phyloP scores from a whole-genome alignment of 2,797 vertebrate genomes.

The Acomys russatus region DNA sequence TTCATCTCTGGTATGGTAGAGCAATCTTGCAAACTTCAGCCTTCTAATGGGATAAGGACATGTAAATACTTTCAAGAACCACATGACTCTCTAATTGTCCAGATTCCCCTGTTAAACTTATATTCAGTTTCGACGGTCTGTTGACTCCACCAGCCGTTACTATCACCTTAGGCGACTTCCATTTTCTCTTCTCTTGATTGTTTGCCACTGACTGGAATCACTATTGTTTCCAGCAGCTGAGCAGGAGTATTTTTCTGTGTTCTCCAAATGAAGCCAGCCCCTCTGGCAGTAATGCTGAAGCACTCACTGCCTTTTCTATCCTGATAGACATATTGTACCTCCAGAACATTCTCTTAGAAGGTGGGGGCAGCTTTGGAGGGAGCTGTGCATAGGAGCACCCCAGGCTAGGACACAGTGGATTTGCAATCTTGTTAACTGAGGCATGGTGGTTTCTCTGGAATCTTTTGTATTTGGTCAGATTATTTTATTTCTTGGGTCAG shows the following conservation, averaged over 20 bases:
- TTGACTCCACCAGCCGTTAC: background rate
- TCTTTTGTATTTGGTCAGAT: background rate
- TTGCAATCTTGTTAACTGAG: background rate
- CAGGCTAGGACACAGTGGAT: background rate
- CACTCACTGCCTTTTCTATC: background rate
- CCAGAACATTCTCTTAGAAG: background rate
- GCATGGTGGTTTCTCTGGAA: background rate
- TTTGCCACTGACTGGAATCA: background rate
- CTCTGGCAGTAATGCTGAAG: background rate
- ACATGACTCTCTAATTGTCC: background rate
- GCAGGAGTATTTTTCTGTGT: background rate
- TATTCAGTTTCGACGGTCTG: background rate
- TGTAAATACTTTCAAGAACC: background rate
- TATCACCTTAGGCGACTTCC: background rate
- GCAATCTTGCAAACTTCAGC: background rate
- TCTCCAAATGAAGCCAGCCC: conserved; percentile 13
- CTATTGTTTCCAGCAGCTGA: background rate
- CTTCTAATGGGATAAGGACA: background rate
- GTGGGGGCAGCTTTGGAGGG: too few relatives aligned
- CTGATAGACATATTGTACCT: background rate
- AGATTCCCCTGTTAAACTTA: background rate
- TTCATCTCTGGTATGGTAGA: background rate
- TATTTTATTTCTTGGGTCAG: background rate
- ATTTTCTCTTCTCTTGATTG: conserved; percentile 2
- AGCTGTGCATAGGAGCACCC: background rate